These are phyloP conservation scores for Salvator merianae DNA, from an alignment of 2,113 vertebrate genomes.

Conservation along the genomic window DNA sequence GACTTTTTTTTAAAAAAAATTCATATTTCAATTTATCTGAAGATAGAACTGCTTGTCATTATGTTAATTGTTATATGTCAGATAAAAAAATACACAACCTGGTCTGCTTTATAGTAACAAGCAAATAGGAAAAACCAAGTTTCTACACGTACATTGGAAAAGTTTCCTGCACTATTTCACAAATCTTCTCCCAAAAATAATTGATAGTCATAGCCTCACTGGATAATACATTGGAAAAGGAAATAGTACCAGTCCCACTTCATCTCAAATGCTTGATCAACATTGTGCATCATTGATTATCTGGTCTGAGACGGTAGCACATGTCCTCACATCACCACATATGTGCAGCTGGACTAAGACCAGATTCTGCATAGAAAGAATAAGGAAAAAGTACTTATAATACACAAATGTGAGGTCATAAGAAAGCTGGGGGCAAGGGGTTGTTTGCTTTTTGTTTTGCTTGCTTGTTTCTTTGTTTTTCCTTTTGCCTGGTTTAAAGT, in stretches of 20 bases:
- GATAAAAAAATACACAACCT: too few species aligned
- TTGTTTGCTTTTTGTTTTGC: background rate
- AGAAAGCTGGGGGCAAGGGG: background rate
- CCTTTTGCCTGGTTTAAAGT: too few species aligned
- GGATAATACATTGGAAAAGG: too few species aligned
- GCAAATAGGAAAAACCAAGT: too few species aligned
- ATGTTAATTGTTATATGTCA: background rate
- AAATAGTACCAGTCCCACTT: too few species aligned
- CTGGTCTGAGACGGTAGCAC: background rate
- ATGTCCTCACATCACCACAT: background rate
- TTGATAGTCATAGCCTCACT: too few species aligned
- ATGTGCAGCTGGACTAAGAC: background rate
- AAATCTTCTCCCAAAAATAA: background rate
- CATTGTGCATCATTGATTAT: background rate
- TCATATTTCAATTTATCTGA: background rate
- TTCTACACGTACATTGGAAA: background rate
- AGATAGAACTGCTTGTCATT: background rate
- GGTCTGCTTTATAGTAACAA: background rate
- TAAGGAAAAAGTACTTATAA: background rate
- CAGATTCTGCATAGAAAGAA: background rate
- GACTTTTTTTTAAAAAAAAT: too few species aligned
- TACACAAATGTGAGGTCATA: background rate
- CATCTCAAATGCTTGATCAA: background rate
- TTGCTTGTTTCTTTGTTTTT: too few species aligned
- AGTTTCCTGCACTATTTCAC: background rate